Evolutionary conservation across 92 coral and sea anemone genomes (phyloP), one percentile per base, ranked within the genome.

Genomic region (Epizoanthus rinbou): DNA sequence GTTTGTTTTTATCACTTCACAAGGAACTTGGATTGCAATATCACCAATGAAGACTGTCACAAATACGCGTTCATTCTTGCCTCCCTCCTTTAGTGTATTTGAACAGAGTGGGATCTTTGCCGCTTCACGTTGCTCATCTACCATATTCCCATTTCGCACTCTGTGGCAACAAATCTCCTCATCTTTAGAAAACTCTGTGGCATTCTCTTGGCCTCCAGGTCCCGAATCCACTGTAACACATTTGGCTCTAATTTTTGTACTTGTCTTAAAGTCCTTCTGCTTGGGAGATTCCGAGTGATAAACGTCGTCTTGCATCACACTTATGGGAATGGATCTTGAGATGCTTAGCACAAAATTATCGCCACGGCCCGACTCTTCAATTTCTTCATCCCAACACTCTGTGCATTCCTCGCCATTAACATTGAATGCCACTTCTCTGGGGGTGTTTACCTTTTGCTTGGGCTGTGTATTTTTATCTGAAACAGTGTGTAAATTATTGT

Each of bases 11-110:
- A 37, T 22, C 47, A 62, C 57, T 54, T 89, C 85, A 54, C 90
- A 81, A 5, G 98, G 98, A 15, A 95, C 98, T 35, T 74, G 81
- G 53, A 95, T 95, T 10, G 89, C 75, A 50, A 95, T 86, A 87
- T 95, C 98, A 0, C 98, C 98, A 16, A 95, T 83, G 50, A 79
- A 82, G 19, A 95, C 86, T 15, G 86, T 88, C 57, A 89, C 74
- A 69, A 80, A 85, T 28, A 85, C 79, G 25, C 70, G 59, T 5
- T 60, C 88, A 21, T n/a, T 70, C 11, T 15, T 74, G 25, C 74
- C 50, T 5, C 67, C 90, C 15, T n/a, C 65, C 11, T 15, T 31
- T 66, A 16, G 45, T 50, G 69, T 50, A 67, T 24, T 60, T 45
- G 57, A 86, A 74, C 11, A 56, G 74, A 39, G 25, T 67, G 28